These are phyloP conservation scores for Hippotragus niger DNA, from an alignment of 2,113 vertebrate genomes.

Conservation along the genomic window DNA sequence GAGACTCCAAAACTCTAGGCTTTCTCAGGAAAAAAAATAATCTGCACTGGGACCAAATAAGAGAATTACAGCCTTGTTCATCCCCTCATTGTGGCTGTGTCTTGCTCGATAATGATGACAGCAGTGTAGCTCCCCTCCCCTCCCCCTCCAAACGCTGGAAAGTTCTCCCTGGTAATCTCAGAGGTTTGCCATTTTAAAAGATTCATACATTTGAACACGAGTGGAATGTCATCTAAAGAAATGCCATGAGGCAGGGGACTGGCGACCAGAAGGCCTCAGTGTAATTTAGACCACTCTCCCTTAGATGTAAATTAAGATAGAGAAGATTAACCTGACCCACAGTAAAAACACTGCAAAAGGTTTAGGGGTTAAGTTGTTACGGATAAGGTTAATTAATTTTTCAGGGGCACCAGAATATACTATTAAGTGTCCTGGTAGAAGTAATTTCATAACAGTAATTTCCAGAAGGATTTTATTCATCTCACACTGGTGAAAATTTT, in stretches of 20 bases:
- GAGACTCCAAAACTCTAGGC: not conserved
- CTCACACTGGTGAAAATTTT: constrained; percentile 43
- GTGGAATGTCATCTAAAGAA: constrained; percentile 14
- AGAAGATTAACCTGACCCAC: constrained; percentile 43
- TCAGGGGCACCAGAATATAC: constrained; percentile 54
- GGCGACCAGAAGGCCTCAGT: not conserved
- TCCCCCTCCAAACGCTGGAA: not conserved
- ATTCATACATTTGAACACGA: not conserved
- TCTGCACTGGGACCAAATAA: not conserved
- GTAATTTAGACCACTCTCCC: constrained; percentile 21
- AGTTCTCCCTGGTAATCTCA: not conserved
- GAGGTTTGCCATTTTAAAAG: constrained; percentile 28
- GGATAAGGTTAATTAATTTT: constrained; percentile 71
- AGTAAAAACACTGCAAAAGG: constrained; percentile 20
- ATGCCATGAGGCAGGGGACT: constrained; percentile 1
- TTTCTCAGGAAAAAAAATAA: not conserved
- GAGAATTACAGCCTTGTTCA: not conserved
- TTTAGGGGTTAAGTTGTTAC: constrained; percentile 45
- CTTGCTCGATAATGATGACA: not conserved
- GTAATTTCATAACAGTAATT: constrained; percentile 65
- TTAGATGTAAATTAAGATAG: constrained; percentile 45
- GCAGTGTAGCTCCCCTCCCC: fast-evolving
- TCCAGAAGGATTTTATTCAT: constrained; percentile 69
- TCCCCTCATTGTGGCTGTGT: not conserved
- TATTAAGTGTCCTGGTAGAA: constrained; percentile 64